phyloP scores from a whole-genome alignment of 2,888 invertebrate genomes.

The Gisinianus flammeolus region DNA sequence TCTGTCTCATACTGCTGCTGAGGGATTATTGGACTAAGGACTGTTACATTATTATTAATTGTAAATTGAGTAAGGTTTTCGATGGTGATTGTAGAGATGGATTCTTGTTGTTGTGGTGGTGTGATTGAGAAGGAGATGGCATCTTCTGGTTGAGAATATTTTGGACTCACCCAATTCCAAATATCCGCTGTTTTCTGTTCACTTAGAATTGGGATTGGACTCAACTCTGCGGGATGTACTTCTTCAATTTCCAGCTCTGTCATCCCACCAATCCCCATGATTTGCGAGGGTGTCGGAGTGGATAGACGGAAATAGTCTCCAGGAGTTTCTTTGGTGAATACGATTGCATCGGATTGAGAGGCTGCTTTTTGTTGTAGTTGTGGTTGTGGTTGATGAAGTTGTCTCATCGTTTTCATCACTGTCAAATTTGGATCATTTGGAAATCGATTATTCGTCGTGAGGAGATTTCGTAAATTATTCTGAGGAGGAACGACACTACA shows the following conservation, averaged over 20 bases:
- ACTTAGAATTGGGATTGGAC: background rate
- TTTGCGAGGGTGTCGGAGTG: background rate
- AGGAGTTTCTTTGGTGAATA: background rate
- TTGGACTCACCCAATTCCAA: slow-evolving; percentile 32
- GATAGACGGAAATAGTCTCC: background rate
- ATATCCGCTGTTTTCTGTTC: slow-evolving; percentile 19
- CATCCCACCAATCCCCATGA: background rate
- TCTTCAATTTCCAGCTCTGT: background rate
- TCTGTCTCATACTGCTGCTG: background rate
- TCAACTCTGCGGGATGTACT: background rate
- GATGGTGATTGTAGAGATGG: background rate
- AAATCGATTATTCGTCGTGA: background rate
- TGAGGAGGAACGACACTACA: slow-evolving; percentile 3
- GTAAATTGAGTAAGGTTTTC: no score
- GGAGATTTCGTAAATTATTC: background rate
- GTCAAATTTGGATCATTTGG: background rate
- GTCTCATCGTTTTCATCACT: no score
- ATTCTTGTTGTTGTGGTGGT: background rate
- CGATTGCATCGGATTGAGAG: background rate
- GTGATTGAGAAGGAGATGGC: background rate
- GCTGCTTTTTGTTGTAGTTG: no score
- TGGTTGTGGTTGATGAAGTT: no score
- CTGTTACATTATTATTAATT: background rate
- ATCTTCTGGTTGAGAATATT: background rate
- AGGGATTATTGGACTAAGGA: background rate